A percentile compares a stretch with the other conserved stretches of the same genome.
phyloP scores from a whole-genome alignment of 1,140 invertebrate genomes.

The Dendroctonus valens region DNA sequence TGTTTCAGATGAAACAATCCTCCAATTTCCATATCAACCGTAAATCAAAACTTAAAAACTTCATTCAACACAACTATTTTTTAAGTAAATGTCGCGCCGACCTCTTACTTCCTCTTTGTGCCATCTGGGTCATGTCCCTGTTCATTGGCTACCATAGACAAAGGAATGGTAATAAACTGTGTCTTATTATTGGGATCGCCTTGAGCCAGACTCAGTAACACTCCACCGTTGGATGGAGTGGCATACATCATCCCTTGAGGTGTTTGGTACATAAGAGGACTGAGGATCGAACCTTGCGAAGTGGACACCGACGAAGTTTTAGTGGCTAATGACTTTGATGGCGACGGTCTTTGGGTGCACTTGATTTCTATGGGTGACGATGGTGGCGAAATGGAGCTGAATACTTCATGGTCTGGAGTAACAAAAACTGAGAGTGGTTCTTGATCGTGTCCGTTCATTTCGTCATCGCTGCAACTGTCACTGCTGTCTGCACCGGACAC shows the following conservation, averaged over 20 bases:
- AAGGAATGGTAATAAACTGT: conserved; percentile 62
- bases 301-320: conserved; percentile 21
- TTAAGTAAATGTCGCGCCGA: no score
- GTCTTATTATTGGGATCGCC: conserved; percentile 48
- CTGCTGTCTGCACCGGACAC: conserved; percentile 47
- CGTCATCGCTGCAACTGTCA: conserved; percentile 46
- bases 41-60: no score
- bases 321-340: conserved; percentile 20
- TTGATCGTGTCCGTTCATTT: conserved; percentile 40
- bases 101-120: conserved; percentile 48
- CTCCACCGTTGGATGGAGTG: conserved; percentile 47
- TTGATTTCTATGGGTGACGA: conserved; percentile 24
- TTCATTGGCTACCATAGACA: conserved; percentile 58
- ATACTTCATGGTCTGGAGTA: conserved; percentile 34
- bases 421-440: conserved; percentile 34
- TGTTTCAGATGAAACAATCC: no score
- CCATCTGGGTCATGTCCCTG: conserved; percentile 50
- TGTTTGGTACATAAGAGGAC: conserved; percentile 49
- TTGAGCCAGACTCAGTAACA: conserved; percentile 48
- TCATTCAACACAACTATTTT: no score
- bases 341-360: conserved; percentile 16
- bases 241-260: conserved; percentile 50
- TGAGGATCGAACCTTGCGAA: conserved; percentile 33
- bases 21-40: no score
- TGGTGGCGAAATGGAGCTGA: conserved; percentile 33